Base-by-base conservation (phyloP, 2,888 invertebrate species). In the Diaperis boleti region DNA sequence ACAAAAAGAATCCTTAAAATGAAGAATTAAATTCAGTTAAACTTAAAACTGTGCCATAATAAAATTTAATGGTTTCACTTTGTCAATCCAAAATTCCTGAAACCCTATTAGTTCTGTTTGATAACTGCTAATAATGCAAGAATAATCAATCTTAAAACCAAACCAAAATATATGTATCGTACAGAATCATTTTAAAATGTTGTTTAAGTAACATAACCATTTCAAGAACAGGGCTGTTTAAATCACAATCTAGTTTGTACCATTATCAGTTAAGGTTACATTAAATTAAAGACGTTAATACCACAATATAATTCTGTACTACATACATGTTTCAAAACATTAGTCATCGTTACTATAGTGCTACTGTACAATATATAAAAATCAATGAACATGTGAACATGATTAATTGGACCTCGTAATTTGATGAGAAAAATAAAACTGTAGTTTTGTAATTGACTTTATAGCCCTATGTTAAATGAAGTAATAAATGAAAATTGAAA, bases 31-130 rank as follows among this genome's bases (percentile, higher is more conserved):
- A 35, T 15, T 15, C 5, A 69, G 69, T 65, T 68, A 69, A 68
- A 73, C 71, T n/a, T n/a, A n/a, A n/a, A n/a, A n/a, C n/a, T n/a
- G n/a, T n/a, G n/a, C n/a, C n/a, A n/a, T n/a, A n/a, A n/a, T n/a
- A n/a, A n/a, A n/a, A n/a, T 26, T 26, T 26, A 26, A 14, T 49
- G 45, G 35, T 33, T 33, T 56, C 56, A 45, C 44, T 56, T 56
- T 35, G 35, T 17, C 22, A 45, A 56, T 44, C 33, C 56, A 42
- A 8, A 37, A 29, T 41, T 17, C 26, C 29, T 71, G 68, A 72
- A 73, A 76, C 75, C 76, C 75, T 76, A 75, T 76, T 76, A 76
- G 74, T 75, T 71, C 72, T 67, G 50, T 45, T 41, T 60, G 64
- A 62, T 50, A 65, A 68, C 62, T 67, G 50, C 17, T 26, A 55